These are phyloP conservation scores for Eufriesea mexicana DNA, from an alignment of 1,140 invertebrate genomes.

Conservation along the genomic window DNA sequence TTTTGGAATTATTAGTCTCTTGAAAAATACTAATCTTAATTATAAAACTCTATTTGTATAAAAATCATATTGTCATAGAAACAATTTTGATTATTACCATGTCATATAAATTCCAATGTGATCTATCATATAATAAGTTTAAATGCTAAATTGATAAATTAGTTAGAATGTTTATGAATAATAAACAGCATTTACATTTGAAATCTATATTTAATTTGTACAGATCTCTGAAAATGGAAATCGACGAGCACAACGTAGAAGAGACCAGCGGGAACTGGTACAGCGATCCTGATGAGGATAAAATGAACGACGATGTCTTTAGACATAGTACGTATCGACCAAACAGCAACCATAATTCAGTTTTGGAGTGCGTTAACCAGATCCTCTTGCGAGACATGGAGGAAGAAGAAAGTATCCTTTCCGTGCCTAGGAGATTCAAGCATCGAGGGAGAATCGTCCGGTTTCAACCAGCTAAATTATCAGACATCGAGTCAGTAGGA, in stretches of 20 bases:
- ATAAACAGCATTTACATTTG: no score
- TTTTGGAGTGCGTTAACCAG: conserved; percentile 90
- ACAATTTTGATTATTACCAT: no score
- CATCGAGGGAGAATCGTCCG: conserved; percentile 79
- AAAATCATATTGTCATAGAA: no score
- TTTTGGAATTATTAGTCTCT: no score
- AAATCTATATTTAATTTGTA: conserved; percentile 30
- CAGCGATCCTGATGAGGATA: conserved; percentile 87
- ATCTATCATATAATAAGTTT: no score
- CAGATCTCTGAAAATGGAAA: conserved; percentile 81
- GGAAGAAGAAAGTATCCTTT: conserved; percentile 78
- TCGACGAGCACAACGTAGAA: conserved; percentile 81
- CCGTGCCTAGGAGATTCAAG: conserved; percentile 77
- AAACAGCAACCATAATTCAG: conserved; percentile 87
- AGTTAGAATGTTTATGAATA: no score
- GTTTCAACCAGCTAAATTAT: conserved; percentile 79
- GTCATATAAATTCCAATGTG: no score
- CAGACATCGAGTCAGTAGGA: conserved; percentile 81
- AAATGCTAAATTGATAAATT: no score
- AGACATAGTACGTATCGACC: conserved; percentile 77
- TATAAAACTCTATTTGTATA: no score
- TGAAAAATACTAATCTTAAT: no score
- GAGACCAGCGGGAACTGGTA: conserved; percentile 88
- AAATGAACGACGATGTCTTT: conserved; percentile 83
- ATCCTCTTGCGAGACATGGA: conserved; percentile 86